Percentiles rank a stretch among this genome's conserved stretches.
phyloP scores from a whole-genome alignment of 2,113 vertebrate genomes.

The Halichoerus grypus region DNA sequence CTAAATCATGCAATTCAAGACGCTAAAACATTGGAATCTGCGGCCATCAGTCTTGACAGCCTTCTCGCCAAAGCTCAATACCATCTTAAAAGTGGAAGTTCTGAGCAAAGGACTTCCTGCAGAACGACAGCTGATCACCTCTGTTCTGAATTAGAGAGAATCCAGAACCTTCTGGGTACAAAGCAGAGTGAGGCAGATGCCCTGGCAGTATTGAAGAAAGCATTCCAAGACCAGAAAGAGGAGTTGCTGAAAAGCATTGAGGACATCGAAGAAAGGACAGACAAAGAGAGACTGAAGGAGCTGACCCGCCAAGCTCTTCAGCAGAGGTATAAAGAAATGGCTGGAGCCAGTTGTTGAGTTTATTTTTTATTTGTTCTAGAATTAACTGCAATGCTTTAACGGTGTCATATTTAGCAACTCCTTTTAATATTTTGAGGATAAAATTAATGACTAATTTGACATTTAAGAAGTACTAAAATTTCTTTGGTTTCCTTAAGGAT shows the following conservation, averaged over 20 bases:
- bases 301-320: constrained; percentile 92
- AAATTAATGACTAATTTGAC: background rate
- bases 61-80: constrained; percentile 94
- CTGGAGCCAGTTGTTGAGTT: fast-evolving
- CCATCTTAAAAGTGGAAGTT: constrained; percentile 87
- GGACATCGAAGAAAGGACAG: constrained; percentile 91
- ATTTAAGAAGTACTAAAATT: background rate
- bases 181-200: constrained; percentile 97
- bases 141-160: constrained; percentile 89
- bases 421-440: background rate
- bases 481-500: background rate
- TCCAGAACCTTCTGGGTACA: constrained; percentile 94
- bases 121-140: constrained; percentile 90
- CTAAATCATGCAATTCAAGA: constrained; percentile 87
- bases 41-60: constrained; percentile 91
- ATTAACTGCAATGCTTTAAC: background rate
- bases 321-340: constrained; percentile 89
- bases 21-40: constrained; percentile 89
- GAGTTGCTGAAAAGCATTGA: constrained; percentile 92
- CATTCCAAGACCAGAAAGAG: constrained; percentile 92
- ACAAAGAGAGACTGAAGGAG: constrained; percentile 89
- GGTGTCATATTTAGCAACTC: background rate
- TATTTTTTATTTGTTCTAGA: background rate
- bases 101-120: constrained; percentile 93
- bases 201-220: constrained; percentile 88